A percentile compares a stretch with the other conserved stretches of the same genome.
phyloP scores from a whole-genome alignment of 1,140 invertebrate species.

The Trachelipus rathkii region DNA sequence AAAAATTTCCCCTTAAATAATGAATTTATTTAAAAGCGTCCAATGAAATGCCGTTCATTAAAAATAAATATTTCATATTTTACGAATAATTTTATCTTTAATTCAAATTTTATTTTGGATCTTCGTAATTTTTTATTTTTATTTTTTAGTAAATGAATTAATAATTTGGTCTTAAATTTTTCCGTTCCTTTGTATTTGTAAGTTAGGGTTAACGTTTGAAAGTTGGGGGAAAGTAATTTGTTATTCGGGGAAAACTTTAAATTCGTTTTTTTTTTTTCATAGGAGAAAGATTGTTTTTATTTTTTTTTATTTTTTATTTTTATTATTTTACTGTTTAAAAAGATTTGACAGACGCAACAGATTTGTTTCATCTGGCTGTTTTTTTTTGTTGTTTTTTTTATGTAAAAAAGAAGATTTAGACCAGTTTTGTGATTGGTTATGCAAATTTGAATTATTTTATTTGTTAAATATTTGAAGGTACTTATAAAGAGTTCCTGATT shows the following conservation, averaged over 20 bases:
- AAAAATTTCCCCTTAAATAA: background rate
- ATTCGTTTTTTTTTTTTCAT: background rate
- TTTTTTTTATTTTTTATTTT: no score
- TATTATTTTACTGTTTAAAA: no score
- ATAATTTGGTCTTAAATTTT: background rate
- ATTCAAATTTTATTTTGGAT: background rate
- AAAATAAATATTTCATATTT: background rate
- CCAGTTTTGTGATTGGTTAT: no score
- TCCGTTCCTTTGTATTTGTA: background rate
- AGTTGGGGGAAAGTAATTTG: no score
- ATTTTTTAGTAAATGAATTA: background rate
- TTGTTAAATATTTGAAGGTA: no score
- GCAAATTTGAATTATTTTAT: no score
- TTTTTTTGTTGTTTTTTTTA: no score
- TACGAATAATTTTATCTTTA: background rate
- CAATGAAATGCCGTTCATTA: background rate
- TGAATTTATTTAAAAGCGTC: background rate
- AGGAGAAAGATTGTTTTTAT: background rate
- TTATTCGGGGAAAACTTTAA: background rate
- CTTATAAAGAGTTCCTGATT: no score
- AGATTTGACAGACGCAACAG: no score
- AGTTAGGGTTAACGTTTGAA: no score
- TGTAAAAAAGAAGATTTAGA: no score
- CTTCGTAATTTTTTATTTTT: background rate
- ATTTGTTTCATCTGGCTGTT: no score